phyloP scores from a whole-genome alignment of 2,888 invertebrate species.

The Balanococcus diminutus region DNA sequence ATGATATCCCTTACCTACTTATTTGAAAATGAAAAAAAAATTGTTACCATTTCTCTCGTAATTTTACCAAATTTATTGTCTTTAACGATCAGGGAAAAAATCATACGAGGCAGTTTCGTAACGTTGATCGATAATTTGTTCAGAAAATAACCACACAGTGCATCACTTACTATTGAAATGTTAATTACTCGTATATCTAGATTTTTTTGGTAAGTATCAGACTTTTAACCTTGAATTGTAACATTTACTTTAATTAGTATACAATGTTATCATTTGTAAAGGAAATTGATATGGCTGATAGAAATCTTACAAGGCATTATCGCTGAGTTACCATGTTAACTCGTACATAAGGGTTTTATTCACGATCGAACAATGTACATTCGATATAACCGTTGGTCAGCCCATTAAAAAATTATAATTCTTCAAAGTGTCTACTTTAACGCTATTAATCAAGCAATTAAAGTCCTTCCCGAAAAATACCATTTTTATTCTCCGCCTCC shows the following conservation, averaged over 20 bases:
- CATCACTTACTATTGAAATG: not conserved
- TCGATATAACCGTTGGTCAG: not conserved
- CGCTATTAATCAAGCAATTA: too few species aligned
- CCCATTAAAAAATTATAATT: too few species aligned
- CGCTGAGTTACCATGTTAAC: not conserved
- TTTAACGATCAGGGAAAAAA: too few species aligned
- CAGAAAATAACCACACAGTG: not conserved
- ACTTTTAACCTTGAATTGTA: constrained; percentile 2
- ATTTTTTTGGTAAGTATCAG: not conserved
- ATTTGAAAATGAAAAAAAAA: too few species aligned
- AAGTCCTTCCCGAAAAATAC: too few species aligned
- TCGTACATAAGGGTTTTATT: not conserved
- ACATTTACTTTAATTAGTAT: constrained; percentile 20
- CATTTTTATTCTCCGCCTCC: too few species aligned
- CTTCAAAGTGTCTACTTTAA: too few species aligned
- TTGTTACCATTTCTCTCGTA: too few species aligned
- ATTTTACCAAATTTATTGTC: too few species aligned
- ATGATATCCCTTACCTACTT: too few species aligned
- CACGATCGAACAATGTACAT: not conserved
- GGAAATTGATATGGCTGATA: not conserved
- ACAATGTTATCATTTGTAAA: constrained; percentile 1
- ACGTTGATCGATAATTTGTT: not conserved
- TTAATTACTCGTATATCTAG: not conserved
- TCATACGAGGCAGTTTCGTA: not conserved
- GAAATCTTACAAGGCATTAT: not conserved